Evolutionary conservation across 2,888 invertebrate genomes (phyloP), one percentile per base, ranked within the genome.

Genomic region (Pyrocoelia pectoralis): DNA sequence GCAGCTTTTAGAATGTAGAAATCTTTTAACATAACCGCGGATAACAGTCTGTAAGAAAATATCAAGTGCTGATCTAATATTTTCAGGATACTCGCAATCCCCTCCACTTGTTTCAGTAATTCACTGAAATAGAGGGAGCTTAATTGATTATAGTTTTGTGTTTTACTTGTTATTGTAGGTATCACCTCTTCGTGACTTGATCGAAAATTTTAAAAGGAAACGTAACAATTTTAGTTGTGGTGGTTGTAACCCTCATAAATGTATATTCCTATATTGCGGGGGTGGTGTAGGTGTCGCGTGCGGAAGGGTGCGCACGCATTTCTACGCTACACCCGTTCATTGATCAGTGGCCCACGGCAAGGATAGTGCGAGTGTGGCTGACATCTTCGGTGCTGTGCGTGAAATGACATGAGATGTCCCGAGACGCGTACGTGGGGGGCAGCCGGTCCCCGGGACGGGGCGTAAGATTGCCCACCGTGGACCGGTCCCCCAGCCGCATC

Each of bases 381-480:
- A 74, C 74, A 62, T 66, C 62, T 66, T 63, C 60, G 62, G 65
- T 65, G 61, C 54, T 60, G 65, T 60, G 63, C 51, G 70, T 73
- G 74, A 72, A 72, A 79, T 79, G 80, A 72, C 80, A 81, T 80
- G 81, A 82, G 77, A 86, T 86, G 87, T 87, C 87, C 77, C 84
- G 87, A 74, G 87, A 87, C 81, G 85, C 86, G 80, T 87, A 87
- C 81, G 82, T 82, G 79, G 83, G 83, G 86, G 83, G 86, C 82
- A 81, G 86, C 84, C 83, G 89, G 84, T 86, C 88, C 84, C 85
- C 89, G 85, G 65, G 65, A 18, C 85, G 88, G 77, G 84, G 85
- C 80, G 85, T 88, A 84, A 90, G 89, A 82, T 84, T 94, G 84
- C 93, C 94, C 80, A 93, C 93, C 81, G 93, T 93, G 82, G 94